Conservation (phyloP, 2,113 vertebrate genomes). For the Otis tarda region DNA sequence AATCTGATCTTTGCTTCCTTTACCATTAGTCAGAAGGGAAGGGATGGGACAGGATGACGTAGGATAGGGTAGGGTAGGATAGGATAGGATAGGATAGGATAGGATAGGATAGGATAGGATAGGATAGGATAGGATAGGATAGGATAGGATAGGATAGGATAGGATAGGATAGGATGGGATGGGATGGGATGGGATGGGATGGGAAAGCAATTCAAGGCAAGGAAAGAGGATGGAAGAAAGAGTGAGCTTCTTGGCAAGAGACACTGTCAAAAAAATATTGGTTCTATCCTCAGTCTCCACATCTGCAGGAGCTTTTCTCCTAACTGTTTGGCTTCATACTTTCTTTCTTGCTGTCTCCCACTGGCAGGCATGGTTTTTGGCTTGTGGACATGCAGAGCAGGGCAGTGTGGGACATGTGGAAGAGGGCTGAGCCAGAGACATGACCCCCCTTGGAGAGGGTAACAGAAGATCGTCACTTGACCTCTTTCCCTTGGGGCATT, state of each 20-base stretch:
- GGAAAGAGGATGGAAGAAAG: background rate
- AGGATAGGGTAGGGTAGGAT: no score
- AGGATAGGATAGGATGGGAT: no score
- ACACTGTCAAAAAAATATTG: background rate
- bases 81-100: fast-evolving
- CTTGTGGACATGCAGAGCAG: background rate
- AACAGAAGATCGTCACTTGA: background rate
- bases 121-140: background rate
- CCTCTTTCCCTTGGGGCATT: background rate
- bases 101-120: background rate
- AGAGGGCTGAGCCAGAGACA: background rate
- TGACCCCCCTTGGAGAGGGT: fast-evolving
- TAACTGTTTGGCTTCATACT: background rate
- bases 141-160: background rate
- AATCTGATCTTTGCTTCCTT: background rate
- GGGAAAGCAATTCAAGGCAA: no score
- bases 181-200: no score
- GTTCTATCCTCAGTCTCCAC: background rate
- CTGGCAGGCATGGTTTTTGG: background rate
- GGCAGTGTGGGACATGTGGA: background rate
- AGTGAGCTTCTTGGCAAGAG: background rate
- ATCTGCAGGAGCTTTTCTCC: background rate
- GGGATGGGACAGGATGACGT: background rate
- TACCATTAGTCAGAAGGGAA: background rate
- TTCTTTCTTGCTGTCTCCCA: background rate